Evolutionary conservation across 2,888 invertebrate species (phyloP).

Genomic region (Eupithecia vulgata): DNA sequence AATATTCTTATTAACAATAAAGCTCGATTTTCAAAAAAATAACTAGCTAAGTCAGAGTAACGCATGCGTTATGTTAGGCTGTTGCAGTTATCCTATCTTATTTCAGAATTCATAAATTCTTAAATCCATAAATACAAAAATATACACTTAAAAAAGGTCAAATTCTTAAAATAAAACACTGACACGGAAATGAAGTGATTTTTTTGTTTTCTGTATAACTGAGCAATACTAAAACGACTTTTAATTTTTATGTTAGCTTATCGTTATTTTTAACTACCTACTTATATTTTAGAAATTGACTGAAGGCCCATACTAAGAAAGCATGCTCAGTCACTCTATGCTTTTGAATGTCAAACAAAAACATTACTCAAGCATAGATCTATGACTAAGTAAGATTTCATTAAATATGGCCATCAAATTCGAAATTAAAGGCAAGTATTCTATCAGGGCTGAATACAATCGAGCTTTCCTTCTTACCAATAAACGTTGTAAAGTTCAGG

Average conservation of each 20-base stretch:
- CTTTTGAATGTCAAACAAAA: no score
- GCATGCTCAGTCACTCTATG: background rate
- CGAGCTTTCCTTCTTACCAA: slow-evolving; percentile 24
- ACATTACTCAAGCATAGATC: background rate
- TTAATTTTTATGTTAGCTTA: background rate
- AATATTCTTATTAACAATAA: slow-evolving; percentile 26
- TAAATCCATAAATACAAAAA: no score
- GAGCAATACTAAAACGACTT: background rate
- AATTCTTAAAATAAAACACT: no score
- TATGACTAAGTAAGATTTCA: background rate
- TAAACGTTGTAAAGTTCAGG: slow-evolving; percentile 10
- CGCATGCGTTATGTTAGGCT: no score
- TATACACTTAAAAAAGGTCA: no score
- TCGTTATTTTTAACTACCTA: background rate
- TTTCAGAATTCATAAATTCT: no score
- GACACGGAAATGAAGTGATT: no score
- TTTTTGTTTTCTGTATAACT: background rate
- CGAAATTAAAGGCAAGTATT: slow-evolving; percentile 8
- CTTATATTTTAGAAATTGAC: background rate
- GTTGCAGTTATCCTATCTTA: no score
- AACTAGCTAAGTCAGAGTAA: background rate
- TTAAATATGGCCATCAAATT: background rate
- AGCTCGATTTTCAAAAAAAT: slow-evolving; percentile 3
- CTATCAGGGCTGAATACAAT: slow-evolving; percentile 19
- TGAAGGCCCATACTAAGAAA: background rate